Conservation (phyloP, 2,113 vertebrate genomes). For the Microtus ochrogaster region DNA sequence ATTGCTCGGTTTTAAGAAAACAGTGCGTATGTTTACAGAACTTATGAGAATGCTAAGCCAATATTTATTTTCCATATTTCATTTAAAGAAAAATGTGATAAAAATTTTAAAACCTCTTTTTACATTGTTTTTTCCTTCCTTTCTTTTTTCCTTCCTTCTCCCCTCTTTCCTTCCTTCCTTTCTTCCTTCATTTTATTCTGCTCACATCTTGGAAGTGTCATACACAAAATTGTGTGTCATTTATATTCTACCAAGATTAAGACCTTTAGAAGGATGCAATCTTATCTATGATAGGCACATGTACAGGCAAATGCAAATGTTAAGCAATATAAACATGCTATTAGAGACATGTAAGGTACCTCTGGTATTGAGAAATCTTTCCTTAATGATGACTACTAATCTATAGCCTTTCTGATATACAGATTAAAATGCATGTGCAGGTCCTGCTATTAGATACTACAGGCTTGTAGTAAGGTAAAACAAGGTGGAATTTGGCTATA, state of each 20-base stretch:
- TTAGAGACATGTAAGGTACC: not conserved
- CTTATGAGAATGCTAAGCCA: not conserved
- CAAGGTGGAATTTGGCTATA: not conserved
- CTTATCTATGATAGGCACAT: not conserved
- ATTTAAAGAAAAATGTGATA: not conserved
- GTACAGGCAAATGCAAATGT: fast-evolving
- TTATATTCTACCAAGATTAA: not conserved
- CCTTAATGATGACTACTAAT: not conserved
- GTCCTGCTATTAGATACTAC: not conserved
- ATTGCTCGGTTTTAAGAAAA: not conserved
- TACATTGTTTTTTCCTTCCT: not conserved
- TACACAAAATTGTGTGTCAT: not conserved
- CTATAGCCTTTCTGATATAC: not conserved
- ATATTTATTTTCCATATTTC: not conserved
- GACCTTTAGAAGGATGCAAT: not conserved
- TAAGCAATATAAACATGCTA: not conserved
- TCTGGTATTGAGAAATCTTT: not conserved
- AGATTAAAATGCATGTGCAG: fast-evolving
- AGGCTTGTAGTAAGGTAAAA: not conserved
- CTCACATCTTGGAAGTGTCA: not conserved
- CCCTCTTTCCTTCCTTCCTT: too few species aligned
- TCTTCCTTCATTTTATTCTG: too few species aligned
- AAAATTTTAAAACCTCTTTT: not conserved
- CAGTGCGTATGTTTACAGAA: not conserved
- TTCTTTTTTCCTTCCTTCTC: fast-evolving